Base-by-base conservation (phyloP, 2,113 vertebrate genomes). In the Xenopus laevis region DNA sequence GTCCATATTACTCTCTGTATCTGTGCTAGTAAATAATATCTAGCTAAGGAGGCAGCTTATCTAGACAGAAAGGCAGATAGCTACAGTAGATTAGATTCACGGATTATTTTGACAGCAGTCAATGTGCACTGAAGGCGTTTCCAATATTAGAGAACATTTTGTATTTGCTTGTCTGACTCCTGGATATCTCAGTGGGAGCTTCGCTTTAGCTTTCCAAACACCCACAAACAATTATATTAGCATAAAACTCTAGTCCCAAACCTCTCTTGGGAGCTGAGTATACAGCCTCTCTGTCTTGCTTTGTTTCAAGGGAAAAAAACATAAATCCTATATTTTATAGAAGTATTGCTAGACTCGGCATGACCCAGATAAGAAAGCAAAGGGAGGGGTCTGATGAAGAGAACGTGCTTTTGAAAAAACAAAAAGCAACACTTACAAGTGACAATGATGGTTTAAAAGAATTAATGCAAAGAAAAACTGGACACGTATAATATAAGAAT, bases 151-250 rank as follows among this genome's bases (percentile, higher is more conserved):
- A 67, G 65, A 67, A 67, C 47, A 64, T 40, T 74, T 65, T 66
- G 64, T 30, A 46, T 74, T 59, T 59, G 30, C 30, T 33, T 58
- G 33, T 65, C 13, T 30, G 53, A 59, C 21, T 67, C 15, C 23
- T 33, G n/a, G 10, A 59, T 66, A 46, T 44, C 52, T n/a, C 53
- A 20, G 63, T 58, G 52, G 62, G 65, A 67, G 15, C 64, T 30
- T 59, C 57, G 47, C 65, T 74, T 67, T 74, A 71, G 71, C 53
- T 74, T 74, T 67, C 16, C 72, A 66, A 74, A 46, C 71, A 47
- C 53, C 53, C 33, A 65, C 62, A 65, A 65, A 65, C 62, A 59
- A 30, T 58, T 66, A 55, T 47, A 74, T 66, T 74, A 66, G 63
- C 71, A 74, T 66, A 59, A 59, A 74, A 74, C 63, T 47, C 63